Base-by-base conservation (phyloP, 2,113 vertebrate genomes). In the Gadus macrocephalus region DNA sequence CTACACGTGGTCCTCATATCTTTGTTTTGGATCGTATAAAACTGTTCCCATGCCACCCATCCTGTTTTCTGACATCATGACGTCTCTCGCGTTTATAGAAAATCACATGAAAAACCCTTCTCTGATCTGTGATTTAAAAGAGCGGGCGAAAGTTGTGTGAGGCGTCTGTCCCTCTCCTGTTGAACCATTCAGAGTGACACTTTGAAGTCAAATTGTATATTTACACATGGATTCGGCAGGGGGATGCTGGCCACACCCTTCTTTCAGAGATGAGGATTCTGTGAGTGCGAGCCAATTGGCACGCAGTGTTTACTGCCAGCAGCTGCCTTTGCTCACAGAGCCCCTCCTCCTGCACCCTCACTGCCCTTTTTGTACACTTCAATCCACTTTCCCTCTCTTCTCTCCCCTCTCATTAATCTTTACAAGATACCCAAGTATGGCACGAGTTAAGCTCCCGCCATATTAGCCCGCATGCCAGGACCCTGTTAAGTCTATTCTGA, bases 261-360 rank as follows among this genome's bases (percentile, higher is more conserved):
- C 69, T 78, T 84, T 80, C 27, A 9, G 75, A 84, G 81, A 87
- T 83, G 69, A 76, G 63, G 28, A 20, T 80, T 81, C 74, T 85
- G 72, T 86, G 82, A 83, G 73, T 68, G 1, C 2, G 62, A n/a
- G 85, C 88, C 87, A 91, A 81, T 75, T 90, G 85, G 87, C 87
- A 85, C 75, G 71, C 42, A 3, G 69, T 42, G 55, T 88, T 88
- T 82, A 85, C 82, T 77, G 78, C 77, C 8, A 64, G 71, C 88
- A 90, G 87, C 86, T 90, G 88, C 73, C 76, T 72, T 78, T 71
- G 64, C 78, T 75, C 73, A 79, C 76, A 82, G 74, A 84, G 80
- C 73, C 72, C 69, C n/a, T 71, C 70, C 77, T 80, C 22, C 66
- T 38, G 20, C n/a, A 20, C 59, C 22, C 59, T 60, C 59, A 20